Percentiles rank a stretch among this genome's conserved stretches.
Evolutionary conservation across 2,113 vertebrate species (phyloP).

Genomic region (Suricata suricatta): DNA sequence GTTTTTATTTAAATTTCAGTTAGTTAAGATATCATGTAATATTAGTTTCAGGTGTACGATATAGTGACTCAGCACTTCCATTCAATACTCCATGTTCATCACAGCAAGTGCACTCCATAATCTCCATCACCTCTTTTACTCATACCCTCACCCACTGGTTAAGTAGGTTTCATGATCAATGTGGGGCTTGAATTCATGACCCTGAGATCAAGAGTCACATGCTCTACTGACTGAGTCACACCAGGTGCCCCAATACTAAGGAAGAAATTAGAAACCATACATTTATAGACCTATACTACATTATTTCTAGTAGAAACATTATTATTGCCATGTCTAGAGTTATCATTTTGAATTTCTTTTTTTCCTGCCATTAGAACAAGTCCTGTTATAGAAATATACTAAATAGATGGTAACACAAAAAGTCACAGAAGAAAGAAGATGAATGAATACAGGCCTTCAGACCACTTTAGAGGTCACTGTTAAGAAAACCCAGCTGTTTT

Average conservation of each 20-base stretch:
- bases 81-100: background rate
- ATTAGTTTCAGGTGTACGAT: background rate
- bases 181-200: background rate
- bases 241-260: background rate
- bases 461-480: background rate
- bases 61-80: background rate
- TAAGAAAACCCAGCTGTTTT: background rate
- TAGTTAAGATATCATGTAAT: background rate
- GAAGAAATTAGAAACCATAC: background rate
- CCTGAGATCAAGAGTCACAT: background rate
- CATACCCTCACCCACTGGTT: background rate
- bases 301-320: background rate
- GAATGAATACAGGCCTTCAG: background rate
- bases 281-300: background rate
- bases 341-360: slow-evolving; percentile 11
- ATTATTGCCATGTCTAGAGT: background rate
- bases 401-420: background rate
- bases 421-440: background rate
- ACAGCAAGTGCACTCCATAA: background rate
- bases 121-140: background rate
- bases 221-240: background rate
- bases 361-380: background rate
- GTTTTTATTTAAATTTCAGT: background rate
- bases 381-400: background rate
- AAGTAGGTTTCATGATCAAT: background rate